Percentiles rank a stretch among this genome's conserved stretches.
These are phyloP conservation scores for Acomys russatus DNA, from an alignment of 2,797 vertebrate species.

Conservation along the genomic window DNA sequence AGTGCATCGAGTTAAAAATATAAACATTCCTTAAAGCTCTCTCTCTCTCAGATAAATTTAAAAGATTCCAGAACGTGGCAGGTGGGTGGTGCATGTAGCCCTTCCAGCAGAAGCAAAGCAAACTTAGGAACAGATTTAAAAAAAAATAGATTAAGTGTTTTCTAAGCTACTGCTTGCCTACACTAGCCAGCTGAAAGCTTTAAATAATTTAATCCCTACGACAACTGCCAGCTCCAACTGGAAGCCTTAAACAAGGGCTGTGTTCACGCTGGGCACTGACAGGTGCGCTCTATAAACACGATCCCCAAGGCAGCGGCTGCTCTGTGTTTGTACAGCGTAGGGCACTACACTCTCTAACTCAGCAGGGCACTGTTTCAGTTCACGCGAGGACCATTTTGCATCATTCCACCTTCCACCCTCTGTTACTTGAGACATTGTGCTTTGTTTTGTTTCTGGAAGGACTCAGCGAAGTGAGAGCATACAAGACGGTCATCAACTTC, in stretches of 20 bases:
- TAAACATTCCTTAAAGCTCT: slow-evolving; percentile 76
- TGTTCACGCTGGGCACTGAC: slow-evolving; percentile 90
- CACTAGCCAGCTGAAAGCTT: slow-evolving; percentile 91
- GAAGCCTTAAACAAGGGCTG: slow-evolving; percentile 89
- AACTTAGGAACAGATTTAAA: slow-evolving; percentile 92
- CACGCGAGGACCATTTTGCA: slow-evolving; percentile 84
- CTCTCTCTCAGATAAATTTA: slow-evolving; percentile 81
- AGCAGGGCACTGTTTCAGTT: slow-evolving; percentile 85
- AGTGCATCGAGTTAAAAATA: slow-evolving; percentile 68
- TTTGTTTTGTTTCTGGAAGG: slow-evolving; percentile 77
- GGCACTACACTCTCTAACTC: slow-evolving; percentile 85
- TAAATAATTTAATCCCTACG: slow-evolving; percentile 94
- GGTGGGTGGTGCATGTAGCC: slow-evolving; percentile 86
- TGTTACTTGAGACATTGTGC: slow-evolving; percentile 80
- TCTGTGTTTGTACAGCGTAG: slow-evolving; percentile 82
- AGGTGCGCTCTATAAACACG: slow-evolving; percentile 89
- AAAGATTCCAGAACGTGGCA: slow-evolving; percentile 86
- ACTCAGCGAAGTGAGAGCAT: slow-evolving; percentile 39
- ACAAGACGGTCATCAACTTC: slow-evolving; percentile 1
- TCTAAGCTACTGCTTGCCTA: slow-evolving; percentile 91
- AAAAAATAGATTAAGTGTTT: slow-evolving; percentile 92
- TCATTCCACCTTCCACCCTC: slow-evolving; percentile 82
- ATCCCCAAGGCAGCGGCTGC: slow-evolving; percentile 84
- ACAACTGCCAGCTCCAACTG: slow-evolving; percentile 92
- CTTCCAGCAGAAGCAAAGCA: slow-evolving; percentile 89